These are phyloP conservation scores for Eulacestoma nigropectus DNA, from an alignment of 2,113 vertebrate genomes.

Conservation along the genomic window DNA sequence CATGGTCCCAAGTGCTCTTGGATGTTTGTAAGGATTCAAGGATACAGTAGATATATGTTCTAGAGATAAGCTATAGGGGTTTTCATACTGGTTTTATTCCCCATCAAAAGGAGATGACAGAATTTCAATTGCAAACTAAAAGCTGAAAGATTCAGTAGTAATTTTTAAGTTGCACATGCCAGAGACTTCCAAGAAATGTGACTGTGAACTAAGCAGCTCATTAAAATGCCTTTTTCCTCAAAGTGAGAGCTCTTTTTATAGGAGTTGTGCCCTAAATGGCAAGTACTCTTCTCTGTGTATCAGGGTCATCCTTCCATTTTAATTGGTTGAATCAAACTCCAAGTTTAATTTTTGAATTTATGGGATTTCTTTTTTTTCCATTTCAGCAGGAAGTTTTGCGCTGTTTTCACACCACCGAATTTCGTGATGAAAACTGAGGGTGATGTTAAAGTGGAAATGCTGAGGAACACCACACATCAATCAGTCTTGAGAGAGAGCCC, in stretches of 20 bases:
- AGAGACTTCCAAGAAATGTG: not conserved
- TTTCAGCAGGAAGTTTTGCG: not conserved
- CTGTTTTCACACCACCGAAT: not conserved
- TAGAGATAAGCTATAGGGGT: fast-evolving
- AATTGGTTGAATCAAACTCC: not conserved
- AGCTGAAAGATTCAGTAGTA: not conserved
- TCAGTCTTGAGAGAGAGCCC: not conserved
- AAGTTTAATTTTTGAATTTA: not conserved
- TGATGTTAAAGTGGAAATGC: not conserved
- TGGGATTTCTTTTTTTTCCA: not conserved
- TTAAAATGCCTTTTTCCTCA: slow-evolving; percentile 32
- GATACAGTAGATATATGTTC: not conserved
- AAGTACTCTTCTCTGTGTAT: not conserved
- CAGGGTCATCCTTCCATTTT: not conserved
- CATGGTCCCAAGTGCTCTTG: not conserved
- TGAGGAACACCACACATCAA: not conserved
- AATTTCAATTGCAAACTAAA: not conserved
- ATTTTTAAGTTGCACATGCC: not conserved
- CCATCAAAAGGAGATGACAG: not conserved
- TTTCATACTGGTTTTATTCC: not conserved
- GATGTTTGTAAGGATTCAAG: not conserved
- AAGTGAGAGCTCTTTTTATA: slow-evolving; percentile 41
- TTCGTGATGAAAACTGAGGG: not conserved
- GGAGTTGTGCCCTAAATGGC: not conserved
- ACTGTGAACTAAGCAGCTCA: slow-evolving; percentile 28